Base-by-base conservation (phyloP, 2,888 invertebrate genomes). In the Heterodera filipjevi region DNA sequence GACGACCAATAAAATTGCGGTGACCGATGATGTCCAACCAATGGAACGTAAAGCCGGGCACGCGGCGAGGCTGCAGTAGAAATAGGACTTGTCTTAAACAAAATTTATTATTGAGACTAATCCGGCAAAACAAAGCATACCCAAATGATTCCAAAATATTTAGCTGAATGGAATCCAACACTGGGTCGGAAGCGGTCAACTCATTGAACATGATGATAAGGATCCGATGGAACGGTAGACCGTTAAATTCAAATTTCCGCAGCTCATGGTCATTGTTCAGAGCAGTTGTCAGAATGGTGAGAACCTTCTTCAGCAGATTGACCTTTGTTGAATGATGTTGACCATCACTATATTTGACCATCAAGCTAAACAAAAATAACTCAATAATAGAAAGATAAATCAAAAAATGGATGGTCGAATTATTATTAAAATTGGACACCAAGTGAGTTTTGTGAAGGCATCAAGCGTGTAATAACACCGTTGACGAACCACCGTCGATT, bases 1-100 rank as follows among this genome's bases (percentile, higher is more conserved):
- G 94, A 77, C 95, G 92, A 76, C 95, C 96, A 88, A 99, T 93
- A 90, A 98, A 98, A 0, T 95, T 94, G 77, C 98, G 93, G 90
- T 99, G 98, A 0, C 97, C 96, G 66, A 99, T 94, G 71, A 99
- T 91, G 90, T 99, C 99, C 79, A 99, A 91, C 99, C 99, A 99
- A 2, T 98, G 95, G 90, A 95, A 99, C 78, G 96, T 94, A 90
- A 99, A 99, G 0, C 95, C 96, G 0, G 99, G 96, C 0, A 95
- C 96, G 86, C 95, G 93, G 71, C 93, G 93, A 16, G 99, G 99
- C 78, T 95, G 92, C 83, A 99, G 91, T 89, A 96, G 96, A 84
- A 97, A 92, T 0, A 95, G 66, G 10, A 82, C 76, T 66, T 84
- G 80, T 30, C 82, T 84, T 33, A 71, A 79, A 14, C 10, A 39